Conservation (phyloP, 2,113 vertebrate genomes). For the Labeo rohita region DNA sequence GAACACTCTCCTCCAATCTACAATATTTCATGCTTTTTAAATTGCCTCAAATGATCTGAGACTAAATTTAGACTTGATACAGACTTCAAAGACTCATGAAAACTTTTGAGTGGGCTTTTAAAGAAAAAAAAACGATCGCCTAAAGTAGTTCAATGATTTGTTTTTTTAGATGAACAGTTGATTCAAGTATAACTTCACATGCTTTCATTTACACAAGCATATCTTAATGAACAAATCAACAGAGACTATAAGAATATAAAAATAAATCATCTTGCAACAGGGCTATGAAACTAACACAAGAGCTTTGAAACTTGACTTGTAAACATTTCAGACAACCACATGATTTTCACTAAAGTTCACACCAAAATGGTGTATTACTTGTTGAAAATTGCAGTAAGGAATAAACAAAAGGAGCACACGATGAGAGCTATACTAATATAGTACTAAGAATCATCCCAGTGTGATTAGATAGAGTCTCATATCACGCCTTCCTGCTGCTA, state of each 20-base stretch:
- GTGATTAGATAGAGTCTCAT: not conserved
- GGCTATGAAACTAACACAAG: not conserved
- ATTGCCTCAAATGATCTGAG: not conserved
- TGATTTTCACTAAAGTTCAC: not conserved
- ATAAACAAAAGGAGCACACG: not conserved
- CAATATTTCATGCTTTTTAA: not conserved
- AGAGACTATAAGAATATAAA: not conserved
- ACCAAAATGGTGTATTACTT: not conserved
- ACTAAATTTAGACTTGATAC: not conserved
- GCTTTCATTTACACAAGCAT: not conserved
- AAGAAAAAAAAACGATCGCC: not conserved
- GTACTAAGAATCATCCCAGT: not conserved
- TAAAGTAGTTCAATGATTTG: not conserved
- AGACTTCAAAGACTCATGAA: not conserved
- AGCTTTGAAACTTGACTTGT: not conserved
- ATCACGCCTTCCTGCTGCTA: not conserved
- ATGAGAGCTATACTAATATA: not conserved
- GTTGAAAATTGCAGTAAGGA: not conserved
- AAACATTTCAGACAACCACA: not conserved
- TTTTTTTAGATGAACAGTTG: not conserved
- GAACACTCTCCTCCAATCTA: not conserved
- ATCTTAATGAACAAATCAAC: slow-evolving; percentile 4
- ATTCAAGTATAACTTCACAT: not conserved
- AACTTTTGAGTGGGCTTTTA: not conserved
- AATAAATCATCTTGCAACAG: not conserved